Evolutionary conservation across 92 coral and sea anemone species (phyloP), one percentile per base, ranked within the genome.

Genomic region (Muricea muricata): DNA sequence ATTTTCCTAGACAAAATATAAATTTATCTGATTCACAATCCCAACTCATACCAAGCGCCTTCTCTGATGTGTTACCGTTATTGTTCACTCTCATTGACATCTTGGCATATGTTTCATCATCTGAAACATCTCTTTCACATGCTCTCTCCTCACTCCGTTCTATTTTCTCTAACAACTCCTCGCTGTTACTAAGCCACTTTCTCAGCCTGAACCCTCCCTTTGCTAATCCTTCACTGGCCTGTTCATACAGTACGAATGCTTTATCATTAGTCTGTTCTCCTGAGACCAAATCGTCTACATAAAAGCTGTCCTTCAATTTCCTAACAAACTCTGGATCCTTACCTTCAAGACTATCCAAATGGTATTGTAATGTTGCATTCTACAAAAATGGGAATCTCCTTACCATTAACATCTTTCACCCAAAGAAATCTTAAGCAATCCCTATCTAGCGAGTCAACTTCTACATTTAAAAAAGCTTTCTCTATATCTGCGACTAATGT

Each of bases 371-470:
- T 0, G 92, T 80, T 15, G 84, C 92, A 58, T 89, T 89, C 32
- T 77, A 60, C 79, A 85, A 54, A 52, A 79, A 89, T 20, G 90
- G 92, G n/a, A n/a, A n/a, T n/a, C n/a, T n/a, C n/a, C n/a, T n/a
- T n/a, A n/a, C n/a, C n/a, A n/a, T n/a, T n/a, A n/a, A n/a, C 75
- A 55, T 63, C 67, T 18, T 82, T 71, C 48, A 78, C 33, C 88
- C 91, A 84, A 60, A 88, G 32, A 83, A 88, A 88, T 23, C 88
- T 57, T 11, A 88, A 79, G 50, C 88, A 83, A 76, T 88, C 91
- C 25, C 91, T 61, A 61, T 88, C 91, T 57, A 72, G 10, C 12
- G 70, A 12, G 54, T 85, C 89, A 23, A 61, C 86, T 56, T 86
- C 89, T 21, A 86, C 40, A 12, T 66, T 86, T 5, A 86, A 58